A percentile compares a stretch with the other conserved stretches of the same genome.
Conservation (phyloP, 2,797 vertebrate species). For the Basileuterus tristriatus region DNA sequence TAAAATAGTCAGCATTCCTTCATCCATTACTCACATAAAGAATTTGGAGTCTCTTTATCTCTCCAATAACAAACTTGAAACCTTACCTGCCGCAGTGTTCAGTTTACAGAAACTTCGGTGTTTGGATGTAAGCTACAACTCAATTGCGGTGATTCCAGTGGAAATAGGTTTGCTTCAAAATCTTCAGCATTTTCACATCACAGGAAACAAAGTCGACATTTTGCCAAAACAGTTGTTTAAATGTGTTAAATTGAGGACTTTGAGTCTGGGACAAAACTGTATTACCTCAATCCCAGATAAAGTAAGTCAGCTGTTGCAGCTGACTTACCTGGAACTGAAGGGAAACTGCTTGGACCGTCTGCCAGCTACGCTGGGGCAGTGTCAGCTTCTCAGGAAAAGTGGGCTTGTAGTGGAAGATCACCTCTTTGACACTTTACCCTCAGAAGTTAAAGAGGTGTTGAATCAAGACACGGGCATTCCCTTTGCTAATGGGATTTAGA, state of each 20-base stretch:
- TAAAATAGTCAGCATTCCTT: slow-evolving; percentile 93
- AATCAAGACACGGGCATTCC: slow-evolving; percentile 89
- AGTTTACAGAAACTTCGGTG: slow-evolving; percentile 92
- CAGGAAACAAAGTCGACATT: slow-evolving; percentile 91
- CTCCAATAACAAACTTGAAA: slow-evolving; percentile 97
- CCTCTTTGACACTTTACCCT: slow-evolving; percentile 93
- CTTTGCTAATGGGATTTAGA: slow-evolving; percentile 88
- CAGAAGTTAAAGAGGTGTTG: slow-evolving; percentile 92
- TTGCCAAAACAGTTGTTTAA: slow-evolving; percentile 97
- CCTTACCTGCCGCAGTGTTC: slow-evolving; percentile 89
- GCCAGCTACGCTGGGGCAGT: slow-evolving; percentile 89
- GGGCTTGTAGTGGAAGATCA: slow-evolving; percentile 94
- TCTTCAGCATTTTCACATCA: slow-evolving; percentile 92
- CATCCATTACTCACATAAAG: slow-evolving; percentile 93
- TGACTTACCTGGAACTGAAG: slow-evolving; percentile 93
- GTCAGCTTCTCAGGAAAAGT: slow-evolving; percentile 88
- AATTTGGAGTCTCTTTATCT: slow-evolving; percentile 95
- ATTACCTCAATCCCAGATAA: slow-evolving; percentile 90
- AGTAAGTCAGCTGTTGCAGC: slow-evolving; percentile 86
- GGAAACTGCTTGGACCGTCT: slow-evolving; percentile 96
- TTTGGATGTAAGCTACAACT: slow-evolving; percentile 94
- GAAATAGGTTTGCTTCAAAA: slow-evolving; percentile 94
- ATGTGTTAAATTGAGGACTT: slow-evolving; percentile 91
- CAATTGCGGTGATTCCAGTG: slow-evolving; percentile 84
- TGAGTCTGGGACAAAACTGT: slow-evolving; percentile 93